Percentiles rank a stretch among this genome's conserved stretches.
phyloP scores from a whole-genome alignment of 2,113 vertebrate genomes.

The Nicator chloris region DNA sequence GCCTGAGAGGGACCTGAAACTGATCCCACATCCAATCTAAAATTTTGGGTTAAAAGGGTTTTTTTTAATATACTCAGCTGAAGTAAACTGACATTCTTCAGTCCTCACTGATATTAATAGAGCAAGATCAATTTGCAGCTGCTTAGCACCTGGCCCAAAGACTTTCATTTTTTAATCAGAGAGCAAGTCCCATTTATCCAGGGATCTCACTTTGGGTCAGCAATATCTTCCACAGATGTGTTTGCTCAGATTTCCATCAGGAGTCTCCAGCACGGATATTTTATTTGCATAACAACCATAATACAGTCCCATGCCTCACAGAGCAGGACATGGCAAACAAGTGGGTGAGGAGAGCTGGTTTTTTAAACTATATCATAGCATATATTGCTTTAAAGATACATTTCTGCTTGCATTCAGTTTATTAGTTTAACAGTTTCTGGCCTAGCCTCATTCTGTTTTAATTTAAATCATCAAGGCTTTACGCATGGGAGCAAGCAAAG shows the following conservation, averaged over 20 bases:
- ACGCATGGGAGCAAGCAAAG: not conserved
- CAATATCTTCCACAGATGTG: constrained; percentile 22
- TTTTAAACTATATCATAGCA: not conserved
- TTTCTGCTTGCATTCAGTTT: not conserved
- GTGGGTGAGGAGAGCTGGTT: not conserved
- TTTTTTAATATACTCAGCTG: constrained; percentile 4
- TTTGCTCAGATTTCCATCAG: constrained; percentile 9
- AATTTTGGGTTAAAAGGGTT: not conserved
- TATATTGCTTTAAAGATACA: not conserved
- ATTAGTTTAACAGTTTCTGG: constrained; percentile 16
- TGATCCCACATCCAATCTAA: not conserved
- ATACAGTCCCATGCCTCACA: not conserved
- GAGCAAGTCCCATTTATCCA: not conserved
- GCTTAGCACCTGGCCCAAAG: constrained; percentile 23
- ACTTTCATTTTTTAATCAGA: constrained; percentile 30
- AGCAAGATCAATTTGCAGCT: constrained; percentile 31
- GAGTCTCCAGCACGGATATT: not conserved
- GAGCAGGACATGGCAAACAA: not conserved
- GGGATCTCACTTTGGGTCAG: not conserved
- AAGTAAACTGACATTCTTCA: not conserved
- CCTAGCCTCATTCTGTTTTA: constrained; percentile 1
- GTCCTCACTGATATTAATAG: not conserved
- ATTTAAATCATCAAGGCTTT: constrained; percentile 26
- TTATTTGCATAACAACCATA: not conserved
- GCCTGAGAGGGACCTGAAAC: not conserved